phyloP scores from a whole-genome alignment of 1,140 invertebrate genomes.

The Harlomillsia oculata region DNA sequence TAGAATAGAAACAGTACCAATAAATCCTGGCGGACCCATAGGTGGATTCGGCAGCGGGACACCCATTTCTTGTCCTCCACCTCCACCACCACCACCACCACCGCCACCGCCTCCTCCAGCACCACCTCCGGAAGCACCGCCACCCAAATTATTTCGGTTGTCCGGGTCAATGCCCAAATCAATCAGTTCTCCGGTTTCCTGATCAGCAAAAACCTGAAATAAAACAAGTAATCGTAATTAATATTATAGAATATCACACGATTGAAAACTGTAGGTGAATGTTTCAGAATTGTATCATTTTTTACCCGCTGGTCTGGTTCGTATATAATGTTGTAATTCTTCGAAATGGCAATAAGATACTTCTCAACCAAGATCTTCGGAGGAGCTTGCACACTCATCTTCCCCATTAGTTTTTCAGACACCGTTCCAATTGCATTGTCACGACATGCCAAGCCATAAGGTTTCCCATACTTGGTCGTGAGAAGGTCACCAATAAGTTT shows the following conservation, averaged over 20 bases:
- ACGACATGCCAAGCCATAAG: slow-evolving; percentile 75
- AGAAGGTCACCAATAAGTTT: slow-evolving; percentile 86
- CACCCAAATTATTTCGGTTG: slow-evolving; percentile 40
- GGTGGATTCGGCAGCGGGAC: slow-evolving; percentile 39
- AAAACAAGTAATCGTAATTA: not conserved
- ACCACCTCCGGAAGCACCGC: slow-evolving; percentile 39
- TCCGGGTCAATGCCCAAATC: slow-evolving; percentile 46
- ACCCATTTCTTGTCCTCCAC: slow-evolving; percentile 40
- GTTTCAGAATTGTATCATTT: not conserved
- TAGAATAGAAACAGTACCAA: slow-evolving; percentile 43
- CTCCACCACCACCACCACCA: slow-evolving; percentile 39
- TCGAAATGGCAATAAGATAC: slow-evolving; percentile 92
- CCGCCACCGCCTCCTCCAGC: slow-evolving; percentile 38
- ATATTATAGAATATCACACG: not conserved
- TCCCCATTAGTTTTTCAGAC: slow-evolving; percentile 91
- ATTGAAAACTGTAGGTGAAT: not conserved
- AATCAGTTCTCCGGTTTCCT: slow-evolving; percentile 64
- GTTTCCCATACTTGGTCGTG: slow-evolving; percentile 85
- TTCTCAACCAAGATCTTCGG: slow-evolving; percentile 92
- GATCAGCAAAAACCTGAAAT: slow-evolving; percentile 61
- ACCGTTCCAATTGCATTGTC: slow-evolving; percentile 68
- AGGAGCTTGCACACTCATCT: slow-evolving; percentile 89
- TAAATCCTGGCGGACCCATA: slow-evolving; percentile 60
- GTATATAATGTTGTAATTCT: slow-evolving; percentile 84
- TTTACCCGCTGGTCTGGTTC: slow-evolving; percentile 74